Conservation (phyloP, 2,888 invertebrate genomes). For the Rhorus exstirpatorius region DNA sequence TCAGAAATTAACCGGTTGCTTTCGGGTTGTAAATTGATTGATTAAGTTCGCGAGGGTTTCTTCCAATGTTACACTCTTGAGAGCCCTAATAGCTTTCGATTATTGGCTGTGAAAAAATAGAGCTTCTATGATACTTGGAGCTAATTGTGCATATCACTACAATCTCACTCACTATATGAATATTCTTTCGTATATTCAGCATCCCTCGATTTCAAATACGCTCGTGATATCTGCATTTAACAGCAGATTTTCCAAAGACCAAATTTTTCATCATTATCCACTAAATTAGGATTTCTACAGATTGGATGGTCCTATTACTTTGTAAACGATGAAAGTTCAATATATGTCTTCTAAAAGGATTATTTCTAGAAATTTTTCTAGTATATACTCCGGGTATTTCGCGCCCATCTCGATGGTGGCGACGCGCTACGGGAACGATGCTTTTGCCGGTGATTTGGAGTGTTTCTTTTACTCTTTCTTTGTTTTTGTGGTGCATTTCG, state of each 20-base stretch:
- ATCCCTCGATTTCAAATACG: not conserved
- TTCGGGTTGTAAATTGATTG: too few species aligned
- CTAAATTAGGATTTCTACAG: not conserved
- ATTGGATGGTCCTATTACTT: not conserved
- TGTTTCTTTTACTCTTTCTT: constrained; percentile 12
- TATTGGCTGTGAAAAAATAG: not conserved
- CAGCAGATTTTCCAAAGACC: not conserved
- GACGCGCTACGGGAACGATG: constrained; percentile 64
- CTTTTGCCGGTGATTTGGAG: constrained; percentile 41
- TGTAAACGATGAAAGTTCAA: not conserved
- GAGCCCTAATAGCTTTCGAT: not conserved
- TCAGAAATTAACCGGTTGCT: too few species aligned
- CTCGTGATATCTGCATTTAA: not conserved
- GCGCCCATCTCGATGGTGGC: constrained; percentile 33
- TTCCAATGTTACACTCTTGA: too few species aligned
- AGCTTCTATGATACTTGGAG: constrained; percentile 1
- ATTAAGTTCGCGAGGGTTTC: too few species aligned
- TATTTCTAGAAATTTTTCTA: not conserved
- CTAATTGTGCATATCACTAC: constrained; percentile 1
- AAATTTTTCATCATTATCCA: constrained; percentile 24
- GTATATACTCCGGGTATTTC: not conserved
- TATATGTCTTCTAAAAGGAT: constrained; percentile 17
- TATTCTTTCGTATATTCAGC: not conserved
- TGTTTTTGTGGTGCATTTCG: constrained; percentile 46
- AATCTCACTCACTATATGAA: too few species aligned